These are phyloP conservation scores for Salarias fasciatus DNA, from an alignment of 2,797 vertebrate genomes.

Conservation along the genomic window DNA sequence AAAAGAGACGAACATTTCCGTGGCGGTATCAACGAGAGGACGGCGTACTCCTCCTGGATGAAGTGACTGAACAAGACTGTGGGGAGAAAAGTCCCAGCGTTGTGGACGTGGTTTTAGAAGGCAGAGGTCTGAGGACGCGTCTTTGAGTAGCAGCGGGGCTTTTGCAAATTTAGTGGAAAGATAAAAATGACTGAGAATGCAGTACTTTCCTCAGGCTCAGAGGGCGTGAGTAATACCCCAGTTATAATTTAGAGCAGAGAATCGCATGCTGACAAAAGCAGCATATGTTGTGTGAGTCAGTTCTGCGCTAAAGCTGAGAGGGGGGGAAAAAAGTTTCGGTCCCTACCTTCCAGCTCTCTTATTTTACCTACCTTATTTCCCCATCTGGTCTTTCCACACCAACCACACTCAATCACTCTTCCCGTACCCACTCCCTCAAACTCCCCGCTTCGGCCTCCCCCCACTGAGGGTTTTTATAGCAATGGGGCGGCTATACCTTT, in stretches of 20 bases:
- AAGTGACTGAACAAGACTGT: conserved; percentile 28
- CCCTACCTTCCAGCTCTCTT: conserved; percentile 57
- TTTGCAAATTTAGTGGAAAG: conserved; percentile 60
- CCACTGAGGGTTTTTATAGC: conserved; percentile 44
- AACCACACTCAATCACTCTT: conserved; percentile 37
- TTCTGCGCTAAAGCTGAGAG: conserved; percentile 76
- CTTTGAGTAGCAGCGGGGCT: conserved; percentile 24
- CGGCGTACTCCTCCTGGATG: conserved; percentile 41
- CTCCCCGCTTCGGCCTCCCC: conserved; percentile 33
- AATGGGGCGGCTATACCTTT: conserved; percentile 83
- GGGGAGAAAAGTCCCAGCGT: neutral
- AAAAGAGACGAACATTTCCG: conserved; percentile 45
- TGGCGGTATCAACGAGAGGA: conserved; percentile 54
- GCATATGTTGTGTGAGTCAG: conserved; percentile 85
- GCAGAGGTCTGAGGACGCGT: conserved; percentile 37
- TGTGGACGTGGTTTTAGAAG: conserved; percentile 35
- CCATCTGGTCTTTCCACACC: conserved; percentile 58
- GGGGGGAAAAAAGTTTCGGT: conserved; percentile 47
- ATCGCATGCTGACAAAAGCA: conserved; percentile 81
- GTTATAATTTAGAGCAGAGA: conserved; percentile 81
- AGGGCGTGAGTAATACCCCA: conserved; percentile 76
- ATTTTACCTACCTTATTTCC: conserved; percentile 52
- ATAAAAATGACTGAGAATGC: conserved; percentile 67
- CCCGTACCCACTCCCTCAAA: conserved; percentile 19
- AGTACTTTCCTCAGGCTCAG: conserved; percentile 69